Evolutionary conservation across 2,797 vertebrate species (phyloP).

Genomic region (Pempheris klunzingeri): DNA sequence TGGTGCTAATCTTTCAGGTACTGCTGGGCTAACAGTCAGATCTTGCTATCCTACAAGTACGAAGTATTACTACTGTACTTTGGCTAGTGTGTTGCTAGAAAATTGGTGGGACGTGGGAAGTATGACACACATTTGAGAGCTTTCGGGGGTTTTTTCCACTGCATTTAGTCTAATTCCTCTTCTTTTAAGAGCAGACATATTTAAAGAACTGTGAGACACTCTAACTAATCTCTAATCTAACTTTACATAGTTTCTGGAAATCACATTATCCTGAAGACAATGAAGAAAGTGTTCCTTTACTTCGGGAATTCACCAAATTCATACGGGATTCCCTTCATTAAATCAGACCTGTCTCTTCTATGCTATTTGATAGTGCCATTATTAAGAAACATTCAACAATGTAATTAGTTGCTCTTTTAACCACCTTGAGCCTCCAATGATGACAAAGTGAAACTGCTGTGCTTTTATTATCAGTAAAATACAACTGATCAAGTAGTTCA

Average conservation of each 20-base stretch:
- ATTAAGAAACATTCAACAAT: background rate
- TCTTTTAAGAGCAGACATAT: too few relatives aligned
- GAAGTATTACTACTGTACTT: too few relatives aligned
- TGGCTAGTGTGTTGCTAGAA: too few relatives aligned
- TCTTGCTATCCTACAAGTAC: too few relatives aligned
- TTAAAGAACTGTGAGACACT: background rate
- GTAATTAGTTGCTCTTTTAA: constrained; percentile 14
- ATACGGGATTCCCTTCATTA: constrained; percentile 14
- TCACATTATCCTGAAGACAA: background rate
- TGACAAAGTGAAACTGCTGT: background rate
- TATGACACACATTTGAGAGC: background rate
- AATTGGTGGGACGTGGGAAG: too few relatives aligned
- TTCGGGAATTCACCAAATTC: constrained; percentile 7
- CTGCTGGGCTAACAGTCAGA: too few relatives aligned
- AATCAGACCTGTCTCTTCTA: background rate
- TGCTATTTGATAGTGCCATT: constrained; percentile 3
- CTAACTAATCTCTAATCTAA: too few relatives aligned
- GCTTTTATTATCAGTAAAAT: constrained; percentile 3
- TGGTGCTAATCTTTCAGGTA: too few relatives aligned
- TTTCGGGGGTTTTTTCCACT: too few relatives aligned
- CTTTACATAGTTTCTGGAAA: background rate
- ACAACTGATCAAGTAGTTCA: background rate
- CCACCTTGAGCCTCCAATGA: background rate
- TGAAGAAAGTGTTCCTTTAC: background rate
- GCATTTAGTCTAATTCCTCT: too few relatives aligned